Evolutionary conservation across 1,140 invertebrate species (phyloP), one percentile per base, ranked within the genome.

Genomic region (Drosophila sproati): DNA sequence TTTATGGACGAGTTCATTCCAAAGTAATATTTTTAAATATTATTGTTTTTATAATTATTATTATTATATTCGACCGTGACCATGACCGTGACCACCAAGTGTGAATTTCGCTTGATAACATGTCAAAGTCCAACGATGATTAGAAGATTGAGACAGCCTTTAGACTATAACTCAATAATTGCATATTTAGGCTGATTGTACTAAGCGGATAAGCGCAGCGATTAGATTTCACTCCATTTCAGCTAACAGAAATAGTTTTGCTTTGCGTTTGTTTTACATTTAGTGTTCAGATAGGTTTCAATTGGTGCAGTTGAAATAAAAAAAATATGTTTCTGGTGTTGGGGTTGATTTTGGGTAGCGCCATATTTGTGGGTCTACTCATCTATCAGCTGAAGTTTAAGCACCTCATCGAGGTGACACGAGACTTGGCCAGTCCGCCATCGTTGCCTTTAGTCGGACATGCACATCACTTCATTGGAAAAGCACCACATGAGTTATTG

Each of bases 381-480:
- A 12, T 88, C 54, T 91, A 92, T 45, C 77, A 82, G 60, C 45
- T 82, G 5, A 92, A 92, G 60, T 92, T 59, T 34, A 91, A 91
- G 61, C 82, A 73, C 12, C 32, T 87, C 4, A 91, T 92, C 4
- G 73, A 91, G 6, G 62, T 88, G 7, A 92, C 77, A 0, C 69
- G 82, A 10, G 74, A 91, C 28, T 76, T 92, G 64, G 80, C 82
- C 10, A 80, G 81, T 29, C 76, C 87, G 2, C 91, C 91, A 0
- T 20, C 39, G 0, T 32, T 89, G 57, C 91, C 91, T 0, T 43
- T 92, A 29, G 43, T 92, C 2, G 91, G 91, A 0, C 91, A 92
- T 80, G 91, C 60, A 2, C 81, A 91, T 59, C 77, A 90, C 50
- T 92, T 92, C 28, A 52, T 92, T 39, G 76, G 79, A 37, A 77